Evolutionary conservation across 2,888 invertebrate genomes (phyloP).

Genomic region (Pollenia amentaria): DNA sequence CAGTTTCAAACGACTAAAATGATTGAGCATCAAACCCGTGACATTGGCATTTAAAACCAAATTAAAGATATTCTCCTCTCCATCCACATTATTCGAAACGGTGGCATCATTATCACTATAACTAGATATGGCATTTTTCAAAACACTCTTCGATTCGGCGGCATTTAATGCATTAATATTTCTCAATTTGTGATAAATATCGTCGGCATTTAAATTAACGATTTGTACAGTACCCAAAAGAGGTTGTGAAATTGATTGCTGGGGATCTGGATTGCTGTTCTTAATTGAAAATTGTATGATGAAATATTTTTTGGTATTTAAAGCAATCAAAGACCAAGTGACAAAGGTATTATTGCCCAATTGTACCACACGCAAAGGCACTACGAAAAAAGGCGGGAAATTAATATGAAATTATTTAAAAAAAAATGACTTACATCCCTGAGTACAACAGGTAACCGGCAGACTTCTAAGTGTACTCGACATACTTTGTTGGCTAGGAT

Average conservation of each 20-base stretch:
- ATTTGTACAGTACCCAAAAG: conserved; percentile 79
- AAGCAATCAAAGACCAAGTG: conserved; percentile 81
- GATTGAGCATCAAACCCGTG: conserved; percentile 82
- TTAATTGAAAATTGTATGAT: conserved; percentile 82
- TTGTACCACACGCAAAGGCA: conserved; percentile 80
- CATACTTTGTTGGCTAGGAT: conserved; percentile 80
- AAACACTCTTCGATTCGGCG: conserved; percentile 76
- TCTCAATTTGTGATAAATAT: conserved; percentile 78
- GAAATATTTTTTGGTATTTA: conserved; percentile 82
- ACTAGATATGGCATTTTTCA: conserved; percentile 80
- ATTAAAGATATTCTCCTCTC: conserved; percentile 81
- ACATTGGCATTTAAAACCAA: conserved; percentile 83
- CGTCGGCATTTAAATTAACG: conserved; percentile 78
- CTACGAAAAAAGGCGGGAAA: conserved; percentile 69
- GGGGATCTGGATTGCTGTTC: conserved; percentile 81
- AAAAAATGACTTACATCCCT: conserved; percentile 82
- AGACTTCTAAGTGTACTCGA: conserved; percentile 82
- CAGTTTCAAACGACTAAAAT: conserved; percentile 81
- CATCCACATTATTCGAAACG: conserved; percentile 76
- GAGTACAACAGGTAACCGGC: conserved; percentile 83
- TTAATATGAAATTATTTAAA: background rate
- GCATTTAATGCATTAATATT: conserved; percentile 78
- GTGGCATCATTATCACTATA: conserved; percentile 79
- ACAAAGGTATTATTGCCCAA: conserved; percentile 81
- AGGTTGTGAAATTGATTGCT: conserved; percentile 76